Conservation (phyloP, 2,888 invertebrate genomes). For the Melanostoma mellinum region DNA sequence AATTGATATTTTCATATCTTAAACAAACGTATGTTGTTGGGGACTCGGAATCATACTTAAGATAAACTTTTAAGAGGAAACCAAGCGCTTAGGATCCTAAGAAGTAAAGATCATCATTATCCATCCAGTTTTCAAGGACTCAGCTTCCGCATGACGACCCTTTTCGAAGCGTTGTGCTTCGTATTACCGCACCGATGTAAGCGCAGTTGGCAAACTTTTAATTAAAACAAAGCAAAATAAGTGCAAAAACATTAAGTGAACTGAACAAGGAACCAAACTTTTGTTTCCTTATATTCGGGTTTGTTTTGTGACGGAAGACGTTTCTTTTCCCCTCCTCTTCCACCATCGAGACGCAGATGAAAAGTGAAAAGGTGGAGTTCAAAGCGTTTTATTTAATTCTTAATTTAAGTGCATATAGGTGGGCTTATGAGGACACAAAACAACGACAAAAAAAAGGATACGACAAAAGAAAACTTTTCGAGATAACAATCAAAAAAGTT, state of each 20-base stretch:
- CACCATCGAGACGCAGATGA: too few relatives aligned
- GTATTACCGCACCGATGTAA: constrained; percentile 29
- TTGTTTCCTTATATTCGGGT: neutral
- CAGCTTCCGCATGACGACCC: constrained; percentile 9
- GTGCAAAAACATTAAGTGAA: constrained; percentile 21
- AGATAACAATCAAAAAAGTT: constrained; percentile 18
- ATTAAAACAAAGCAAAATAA: constrained; percentile 63
- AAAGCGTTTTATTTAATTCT: constrained; percentile 24
- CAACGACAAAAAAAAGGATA: neutral
- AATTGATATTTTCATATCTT: constrained; percentile 54
- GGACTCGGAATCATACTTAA: constrained; percentile 23
- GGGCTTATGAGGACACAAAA: neutral
- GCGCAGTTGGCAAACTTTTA: constrained; percentile 62
- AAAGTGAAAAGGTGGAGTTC: constrained; percentile 28
- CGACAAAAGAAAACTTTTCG: constrained; percentile 14
- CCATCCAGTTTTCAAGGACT: constrained; percentile 13
- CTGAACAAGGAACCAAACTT: constrained; percentile 30
- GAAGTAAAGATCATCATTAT: constrained; percentile 1
- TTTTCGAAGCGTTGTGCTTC: constrained; percentile 16
- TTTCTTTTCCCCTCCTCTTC: neutral
- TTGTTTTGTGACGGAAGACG: neutral
- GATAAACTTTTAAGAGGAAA: constrained; percentile 29
- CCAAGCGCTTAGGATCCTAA: constrained; percentile 12
- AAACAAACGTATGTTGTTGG: constrained; percentile 2
- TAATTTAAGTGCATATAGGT: constrained; percentile 6